A percentile compares a stretch with the other conserved stretches of the same genome.
Evolutionary conservation across 2,888 invertebrate genomes (phyloP).

Genomic region (Drosophila conformis): DNA sequence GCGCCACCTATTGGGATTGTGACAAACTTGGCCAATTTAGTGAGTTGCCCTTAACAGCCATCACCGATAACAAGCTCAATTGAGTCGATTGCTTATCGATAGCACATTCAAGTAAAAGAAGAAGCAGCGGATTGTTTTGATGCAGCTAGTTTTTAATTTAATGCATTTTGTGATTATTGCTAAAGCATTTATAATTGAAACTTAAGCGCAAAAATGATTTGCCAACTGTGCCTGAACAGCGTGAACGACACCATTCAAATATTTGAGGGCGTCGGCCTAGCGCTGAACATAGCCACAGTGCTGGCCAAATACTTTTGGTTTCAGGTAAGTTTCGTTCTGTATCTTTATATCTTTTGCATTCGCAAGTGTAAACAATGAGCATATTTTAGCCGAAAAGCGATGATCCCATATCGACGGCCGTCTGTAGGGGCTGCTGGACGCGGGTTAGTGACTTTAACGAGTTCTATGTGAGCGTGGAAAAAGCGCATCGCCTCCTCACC

Average conservation of each 20-base stretch:
- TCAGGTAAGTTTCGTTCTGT: constrained; percentile 67
- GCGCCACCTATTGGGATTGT: constrained; percentile 12
- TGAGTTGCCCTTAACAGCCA: constrained; percentile 2
- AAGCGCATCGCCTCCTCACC: constrained; percentile 79
- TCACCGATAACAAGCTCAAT: neutral
- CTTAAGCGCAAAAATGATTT: constrained; percentile 75
- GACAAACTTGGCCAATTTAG: neutral
- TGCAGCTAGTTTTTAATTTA: constrained; percentile 22
- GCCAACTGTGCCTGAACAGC: constrained; percentile 82
- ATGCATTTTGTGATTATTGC: constrained; percentile 14
- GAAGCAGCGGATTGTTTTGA: constrained; percentile 47
- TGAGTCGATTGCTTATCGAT: constrained; percentile 15
- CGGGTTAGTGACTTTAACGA: constrained; percentile 76
- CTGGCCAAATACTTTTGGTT: constrained; percentile 84
- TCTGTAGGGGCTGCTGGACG: constrained; percentile 81
- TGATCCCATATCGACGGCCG: constrained; percentile 81
- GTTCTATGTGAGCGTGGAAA: constrained; percentile 76
- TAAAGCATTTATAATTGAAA: constrained; percentile 45
- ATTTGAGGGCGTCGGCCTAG: constrained; percentile 75
- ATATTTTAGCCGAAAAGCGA: constrained; percentile 65
- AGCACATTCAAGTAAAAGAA: constrained; percentile 2
- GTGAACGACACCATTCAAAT: constrained; percentile 79
- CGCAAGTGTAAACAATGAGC: constrained; percentile 3
- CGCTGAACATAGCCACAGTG: constrained; percentile 76
- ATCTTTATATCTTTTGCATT: neutral